Conservation (phyloP, 1,140 invertebrate species). For the Euschistus heros region DNA sequence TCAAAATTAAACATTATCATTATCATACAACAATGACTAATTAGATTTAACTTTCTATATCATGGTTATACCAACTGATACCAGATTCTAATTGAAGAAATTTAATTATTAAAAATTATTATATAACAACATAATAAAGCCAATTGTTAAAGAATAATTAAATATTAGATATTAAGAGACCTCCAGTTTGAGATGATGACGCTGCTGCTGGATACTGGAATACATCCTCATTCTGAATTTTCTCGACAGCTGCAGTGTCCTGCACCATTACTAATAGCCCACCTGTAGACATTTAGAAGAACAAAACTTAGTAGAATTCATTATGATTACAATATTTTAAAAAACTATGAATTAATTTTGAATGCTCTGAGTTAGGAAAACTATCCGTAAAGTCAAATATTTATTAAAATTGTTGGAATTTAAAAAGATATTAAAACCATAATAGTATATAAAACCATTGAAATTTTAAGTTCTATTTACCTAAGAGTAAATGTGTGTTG, state of each 20-base stretch:
- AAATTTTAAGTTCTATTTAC: conserved; percentile 35
- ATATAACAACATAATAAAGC: no score
- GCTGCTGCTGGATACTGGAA: neutral
- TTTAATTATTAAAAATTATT: no score
- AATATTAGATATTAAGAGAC: neutral
- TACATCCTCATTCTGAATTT: conserved; percentile 34
- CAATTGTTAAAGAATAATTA: no score
- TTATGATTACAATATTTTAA: neutral
- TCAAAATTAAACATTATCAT: no score
- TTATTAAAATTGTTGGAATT: no score
- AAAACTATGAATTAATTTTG: neutral
- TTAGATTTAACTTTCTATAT: no score
- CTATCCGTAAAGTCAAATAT: neutral
- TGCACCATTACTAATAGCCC: conserved; percentile 68
- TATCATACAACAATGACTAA: no score
- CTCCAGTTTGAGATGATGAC: neutral
- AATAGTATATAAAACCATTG: conserved; percentile 16
- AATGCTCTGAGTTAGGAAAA: neutral
- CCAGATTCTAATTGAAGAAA: no score
- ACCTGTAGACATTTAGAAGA: conserved; percentile 33
- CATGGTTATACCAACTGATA: no score
- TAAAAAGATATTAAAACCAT: neutral
- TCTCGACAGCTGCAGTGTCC: conserved; percentile 68
- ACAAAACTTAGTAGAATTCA: no score
- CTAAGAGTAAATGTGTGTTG: conserved; percentile 83